phyloP scores from a whole-genome alignment of 2,888 invertebrate genomes.

The Eubasilissa splendida region DNA sequence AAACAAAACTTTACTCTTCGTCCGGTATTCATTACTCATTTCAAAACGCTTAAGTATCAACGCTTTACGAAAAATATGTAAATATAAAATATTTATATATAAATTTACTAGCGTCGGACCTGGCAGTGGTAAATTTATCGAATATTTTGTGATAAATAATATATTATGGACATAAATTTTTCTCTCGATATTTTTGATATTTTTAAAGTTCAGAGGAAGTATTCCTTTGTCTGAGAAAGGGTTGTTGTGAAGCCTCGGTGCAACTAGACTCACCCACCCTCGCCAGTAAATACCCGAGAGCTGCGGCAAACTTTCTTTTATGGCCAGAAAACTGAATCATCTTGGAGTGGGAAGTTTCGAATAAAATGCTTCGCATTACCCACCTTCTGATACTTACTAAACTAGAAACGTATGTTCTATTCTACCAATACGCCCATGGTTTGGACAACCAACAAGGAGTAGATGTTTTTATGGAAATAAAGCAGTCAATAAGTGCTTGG shows the following conservation, averaged over 20 bases:
- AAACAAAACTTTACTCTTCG: no score
- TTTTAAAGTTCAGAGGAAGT: conserved; percentile 28
- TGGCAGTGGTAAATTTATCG: neutral
- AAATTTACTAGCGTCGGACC: no score
- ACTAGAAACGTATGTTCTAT: no score
- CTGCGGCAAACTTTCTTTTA: conserved; percentile 36
- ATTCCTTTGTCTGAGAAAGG: conserved; percentile 41
- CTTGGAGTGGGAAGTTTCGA: conserved; percentile 43
- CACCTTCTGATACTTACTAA: neutral
- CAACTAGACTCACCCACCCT: conserved; percentile 33
- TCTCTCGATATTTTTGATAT: conserved; percentile 26
- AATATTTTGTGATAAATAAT: conserved; percentile 17
- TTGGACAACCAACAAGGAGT: no score
- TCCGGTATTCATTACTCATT: no score
- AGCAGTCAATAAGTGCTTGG: no score
- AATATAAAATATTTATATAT: no score
- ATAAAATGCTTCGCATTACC: conserved; percentile 37
- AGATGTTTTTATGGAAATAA: no score
- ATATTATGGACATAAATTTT: conserved; percentile 23
- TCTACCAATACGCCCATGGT: no score
- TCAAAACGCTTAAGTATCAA: no score
- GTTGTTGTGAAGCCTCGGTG: conserved; percentile 23
- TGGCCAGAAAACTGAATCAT: conserved; percentile 53
- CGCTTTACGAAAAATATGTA: no score
- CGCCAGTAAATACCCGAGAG: conserved; percentile 36